Percentiles rank a stretch among this genome's conserved stretches.
Evolutionary conservation across 92 coral and sea anemone genomes (phyloP).

Genomic region (Ricordea florida): DNA sequence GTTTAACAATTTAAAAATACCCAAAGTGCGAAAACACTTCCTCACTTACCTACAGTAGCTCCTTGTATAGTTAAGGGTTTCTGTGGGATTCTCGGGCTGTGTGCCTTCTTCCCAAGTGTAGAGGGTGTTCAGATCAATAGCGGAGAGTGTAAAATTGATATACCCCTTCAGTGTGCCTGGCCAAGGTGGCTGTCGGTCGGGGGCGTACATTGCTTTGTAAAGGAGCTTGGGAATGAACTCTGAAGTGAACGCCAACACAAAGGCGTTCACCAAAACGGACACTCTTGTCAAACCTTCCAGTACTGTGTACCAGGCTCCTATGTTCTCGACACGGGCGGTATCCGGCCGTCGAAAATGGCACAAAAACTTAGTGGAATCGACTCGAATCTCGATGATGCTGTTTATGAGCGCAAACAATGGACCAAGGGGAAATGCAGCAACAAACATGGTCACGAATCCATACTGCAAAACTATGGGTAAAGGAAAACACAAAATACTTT

Average conservation of each 20-base stretch:
- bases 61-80: slow-evolving; percentile 64
- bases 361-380: slow-evolving; percentile 95
- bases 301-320: slow-evolving; percentile 86
- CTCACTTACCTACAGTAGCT: slow-evolving; percentile 18
- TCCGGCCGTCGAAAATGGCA: slow-evolving; percentile 90
- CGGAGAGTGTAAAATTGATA: slow-evolving; percentile 68
- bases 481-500: no score
- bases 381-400: slow-evolving; percentile 79
- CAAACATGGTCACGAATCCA: slow-evolving; percentile 97
- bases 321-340: slow-evolving; percentile 87
- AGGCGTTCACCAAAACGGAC: slow-evolving; percentile 84
- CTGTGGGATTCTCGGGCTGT: slow-evolving; percentile 54
- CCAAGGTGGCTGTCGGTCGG: not conserved
- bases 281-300: slow-evolving; percentile 64
- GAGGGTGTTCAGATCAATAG: slow-evolving; percentile 37
- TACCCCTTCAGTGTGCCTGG: slow-evolving; percentile 64
- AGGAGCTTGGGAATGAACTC: slow-evolving; percentile 85
- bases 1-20: no score
- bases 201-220: slow-evolving; percentile 51
- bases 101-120: slow-evolving; percentile 55
- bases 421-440: slow-evolving; percentile 93
- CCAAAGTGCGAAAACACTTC: no score
- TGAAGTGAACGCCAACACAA: slow-evolving; percentile 83
- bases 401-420: slow-evolving; percentile 91
- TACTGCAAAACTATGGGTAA: slow-evolving; percentile 77